A percentile compares a stretch with the other conserved stretches of the same genome.
Evolutionary conservation across 1,140 invertebrate genomes (phyloP).

Genomic region (Elymnias hypermnestra): DNA sequence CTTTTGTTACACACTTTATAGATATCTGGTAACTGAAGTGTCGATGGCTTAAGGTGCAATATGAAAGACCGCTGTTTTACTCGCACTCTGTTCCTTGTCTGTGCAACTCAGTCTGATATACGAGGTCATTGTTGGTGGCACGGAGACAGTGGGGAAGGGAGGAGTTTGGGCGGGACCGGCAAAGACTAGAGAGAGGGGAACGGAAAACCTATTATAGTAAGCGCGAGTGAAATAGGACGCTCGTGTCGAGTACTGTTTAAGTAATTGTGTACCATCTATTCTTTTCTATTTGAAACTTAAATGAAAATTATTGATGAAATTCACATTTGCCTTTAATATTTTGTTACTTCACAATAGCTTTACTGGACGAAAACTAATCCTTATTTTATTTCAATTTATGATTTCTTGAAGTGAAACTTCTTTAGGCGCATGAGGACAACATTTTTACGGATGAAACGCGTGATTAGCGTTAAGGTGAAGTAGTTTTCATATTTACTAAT

Average conservation of each 20-base stretch:
- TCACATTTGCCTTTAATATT: not conserved
- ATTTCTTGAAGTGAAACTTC: too few relatives aligned
- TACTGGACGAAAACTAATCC: too few relatives aligned
- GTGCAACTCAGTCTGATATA: conserved; percentile 73
- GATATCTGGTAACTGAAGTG: not conserved
- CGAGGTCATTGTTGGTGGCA: conserved; percentile 73
- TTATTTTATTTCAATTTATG: too few relatives aligned
- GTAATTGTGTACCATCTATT: conserved; percentile 67
- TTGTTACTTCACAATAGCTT: too few relatives aligned
- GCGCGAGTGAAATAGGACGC: conserved; percentile 65
- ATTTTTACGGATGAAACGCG: too few relatives aligned
- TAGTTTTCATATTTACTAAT: too few relatives aligned
- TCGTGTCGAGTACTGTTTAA: conserved; percentile 61
- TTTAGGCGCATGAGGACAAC: too few relatives aligned
- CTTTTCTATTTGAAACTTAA: conserved; percentile 31
- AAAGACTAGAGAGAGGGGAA: conserved; percentile 36
- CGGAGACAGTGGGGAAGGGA: conserved; percentile 37
- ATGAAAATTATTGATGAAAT: conserved; percentile 16
- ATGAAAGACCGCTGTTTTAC: conserved; percentile 51
- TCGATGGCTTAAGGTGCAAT: conserved; percentile 10
- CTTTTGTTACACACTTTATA: too few relatives aligned
- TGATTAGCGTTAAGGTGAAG: too few relatives aligned
- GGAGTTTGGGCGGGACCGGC: conserved; percentile 32
- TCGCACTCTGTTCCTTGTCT: conserved; percentile 66
- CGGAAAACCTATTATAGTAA: conserved; percentile 62